phyloP scores from a whole-genome alignment of 2,888 invertebrate species.

The Pseudococcus viburni region DNA sequence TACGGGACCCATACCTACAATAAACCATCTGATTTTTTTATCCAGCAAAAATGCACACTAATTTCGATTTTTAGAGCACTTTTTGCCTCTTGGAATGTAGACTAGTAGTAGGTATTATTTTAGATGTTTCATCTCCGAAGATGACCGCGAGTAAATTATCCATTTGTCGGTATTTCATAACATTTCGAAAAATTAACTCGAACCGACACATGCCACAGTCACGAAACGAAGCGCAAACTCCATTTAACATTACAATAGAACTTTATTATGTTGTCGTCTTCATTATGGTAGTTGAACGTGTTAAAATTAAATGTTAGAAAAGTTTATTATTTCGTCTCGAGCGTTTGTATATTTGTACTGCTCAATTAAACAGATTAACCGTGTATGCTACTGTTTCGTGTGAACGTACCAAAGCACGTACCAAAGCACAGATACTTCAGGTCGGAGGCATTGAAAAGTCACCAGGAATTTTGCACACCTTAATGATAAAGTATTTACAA shows the following conservation, averaged over 20 bases:
- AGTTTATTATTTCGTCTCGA: not conserved
- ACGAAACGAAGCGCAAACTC: slow-evolving; percentile 6
- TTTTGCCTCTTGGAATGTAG: no score
- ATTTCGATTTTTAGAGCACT: no score
- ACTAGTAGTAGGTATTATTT: no score
- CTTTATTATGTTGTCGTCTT: slow-evolving; percentile 28
- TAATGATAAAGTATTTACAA: slow-evolving; percentile 24
- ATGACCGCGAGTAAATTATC: not conserved
- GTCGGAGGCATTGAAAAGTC: slow-evolving; percentile 37
- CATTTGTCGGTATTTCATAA: slow-evolving; percentile 27
- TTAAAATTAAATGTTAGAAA: not conserved
- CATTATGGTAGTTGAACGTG: slow-evolving; percentile 27
- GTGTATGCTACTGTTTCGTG: not conserved
- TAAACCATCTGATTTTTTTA: no score
- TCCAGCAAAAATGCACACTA: no score
- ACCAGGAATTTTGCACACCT: slow-evolving; percentile 14
- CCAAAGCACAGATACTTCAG: no score
- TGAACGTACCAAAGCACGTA: not conserved
- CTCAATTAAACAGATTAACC: slow-evolving; percentile 44
- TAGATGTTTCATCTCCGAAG: not conserved
- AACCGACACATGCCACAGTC: not conserved
- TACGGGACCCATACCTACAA: no score
- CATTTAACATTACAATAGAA: slow-evolving; percentile 41
- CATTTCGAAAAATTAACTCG: slow-evolving; percentile 5
- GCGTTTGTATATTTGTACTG: slow-evolving; percentile 15